Evolutionary conservation across 2,888 invertebrate species (phyloP).

Genomic region (Pyrgus malvae): DNA sequence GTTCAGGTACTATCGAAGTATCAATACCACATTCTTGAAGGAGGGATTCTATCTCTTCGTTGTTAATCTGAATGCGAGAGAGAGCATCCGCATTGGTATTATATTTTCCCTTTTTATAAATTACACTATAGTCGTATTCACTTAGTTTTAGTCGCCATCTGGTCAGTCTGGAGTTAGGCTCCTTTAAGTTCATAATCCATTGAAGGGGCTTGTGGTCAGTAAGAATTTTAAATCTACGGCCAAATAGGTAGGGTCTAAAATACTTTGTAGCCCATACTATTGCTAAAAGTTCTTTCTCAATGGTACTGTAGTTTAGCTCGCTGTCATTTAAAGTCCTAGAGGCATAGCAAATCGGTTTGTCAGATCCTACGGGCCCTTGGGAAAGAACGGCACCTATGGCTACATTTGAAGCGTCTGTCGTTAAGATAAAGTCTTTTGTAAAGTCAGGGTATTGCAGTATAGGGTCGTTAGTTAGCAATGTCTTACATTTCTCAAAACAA

Average conservation of each 20-base stretch:
- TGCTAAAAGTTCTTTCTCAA: slow-evolving; percentile 42
- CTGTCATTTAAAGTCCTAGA: slow-evolving; percentile 37
- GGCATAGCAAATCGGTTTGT: slow-evolving; percentile 35
- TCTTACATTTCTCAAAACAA: slow-evolving; percentile 30
- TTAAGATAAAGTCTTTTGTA: slow-evolving; percentile 30
- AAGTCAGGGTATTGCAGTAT: slow-evolving; percentile 36
- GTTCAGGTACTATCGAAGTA: too few relatives aligned
- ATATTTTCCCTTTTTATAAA: slow-evolving; percentile 6
- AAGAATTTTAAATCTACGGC: slow-evolving; percentile 32
- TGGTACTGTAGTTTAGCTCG: slow-evolving; percentile 40
- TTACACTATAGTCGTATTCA: slow-evolving; percentile 5
- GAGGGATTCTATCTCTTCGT: slow-evolving; percentile 13
- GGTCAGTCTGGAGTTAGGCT: slow-evolving; percentile 47
- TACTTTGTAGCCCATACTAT: slow-evolving; percentile 37
- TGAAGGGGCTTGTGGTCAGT: slow-evolving; percentile 33
- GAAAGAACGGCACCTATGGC: slow-evolving; percentile 37
- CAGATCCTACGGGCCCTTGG: slow-evolving; percentile 33
- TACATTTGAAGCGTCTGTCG: slow-evolving; percentile 36
- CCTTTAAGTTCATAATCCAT: slow-evolving; percentile 43
- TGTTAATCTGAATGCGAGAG: slow-evolving; percentile 3
- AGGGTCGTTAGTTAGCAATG: slow-evolving; percentile 40
- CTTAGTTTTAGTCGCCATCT: slow-evolving; percentile 40
- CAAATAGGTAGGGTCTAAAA: slow-evolving; percentile 31
- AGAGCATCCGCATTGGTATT: slow-evolving; percentile 2
- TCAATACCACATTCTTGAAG: too few relatives aligned